Percentiles rank a stretch among this genome's conserved stretches.
phyloP scores from a whole-genome alignment of 2,888 invertebrate genomes.

The Apodemia mormo region DNA sequence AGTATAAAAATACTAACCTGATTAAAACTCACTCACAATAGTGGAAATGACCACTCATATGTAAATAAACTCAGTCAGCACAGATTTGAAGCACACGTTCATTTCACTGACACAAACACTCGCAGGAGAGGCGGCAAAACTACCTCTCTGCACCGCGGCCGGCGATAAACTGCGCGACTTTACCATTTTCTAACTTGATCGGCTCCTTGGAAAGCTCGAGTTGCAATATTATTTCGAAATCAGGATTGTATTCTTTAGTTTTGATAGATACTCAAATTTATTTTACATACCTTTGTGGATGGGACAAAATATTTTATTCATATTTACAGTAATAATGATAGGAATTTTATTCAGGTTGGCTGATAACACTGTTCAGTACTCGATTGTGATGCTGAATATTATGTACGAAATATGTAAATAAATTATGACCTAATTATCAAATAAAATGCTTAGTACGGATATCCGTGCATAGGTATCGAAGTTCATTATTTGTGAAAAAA shows the following conservation, averaged over 20 bases:
- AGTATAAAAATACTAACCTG: constrained; percentile 26
- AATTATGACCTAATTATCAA: too few species aligned
- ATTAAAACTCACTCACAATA: constrained; percentile 23
- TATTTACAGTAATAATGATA: too few species aligned
- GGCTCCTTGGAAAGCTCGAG: constrained; percentile 27
- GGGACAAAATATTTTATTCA: too few species aligned
- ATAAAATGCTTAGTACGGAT: too few species aligned
- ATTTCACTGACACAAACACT: constrained; percentile 35
- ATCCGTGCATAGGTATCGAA: too few species aligned
- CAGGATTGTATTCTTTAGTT: constrained; percentile 4
- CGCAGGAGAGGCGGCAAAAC: constrained; percentile 13
- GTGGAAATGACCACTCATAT: constrained; percentile 26
- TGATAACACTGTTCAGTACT: too few species aligned
- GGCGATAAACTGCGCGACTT: constrained; percentile 32
- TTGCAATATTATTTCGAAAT: constrained; percentile 18
- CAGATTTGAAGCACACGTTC: constrained; percentile 29
- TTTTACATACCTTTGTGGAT: too few species aligned
- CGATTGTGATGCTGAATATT: too few species aligned
- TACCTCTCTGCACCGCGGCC: constrained; percentile 29
- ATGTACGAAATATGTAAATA: too few species aligned
- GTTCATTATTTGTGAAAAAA: too few species aligned
- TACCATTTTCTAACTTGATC: constrained; percentile 24
- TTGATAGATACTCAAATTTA: too few species aligned
- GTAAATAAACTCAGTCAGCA: constrained; percentile 27
- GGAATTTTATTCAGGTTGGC: too few species aligned